Base-by-base conservation (phyloP, 1,140 invertebrate genomes). In the Drosophila ananassae region DNA sequence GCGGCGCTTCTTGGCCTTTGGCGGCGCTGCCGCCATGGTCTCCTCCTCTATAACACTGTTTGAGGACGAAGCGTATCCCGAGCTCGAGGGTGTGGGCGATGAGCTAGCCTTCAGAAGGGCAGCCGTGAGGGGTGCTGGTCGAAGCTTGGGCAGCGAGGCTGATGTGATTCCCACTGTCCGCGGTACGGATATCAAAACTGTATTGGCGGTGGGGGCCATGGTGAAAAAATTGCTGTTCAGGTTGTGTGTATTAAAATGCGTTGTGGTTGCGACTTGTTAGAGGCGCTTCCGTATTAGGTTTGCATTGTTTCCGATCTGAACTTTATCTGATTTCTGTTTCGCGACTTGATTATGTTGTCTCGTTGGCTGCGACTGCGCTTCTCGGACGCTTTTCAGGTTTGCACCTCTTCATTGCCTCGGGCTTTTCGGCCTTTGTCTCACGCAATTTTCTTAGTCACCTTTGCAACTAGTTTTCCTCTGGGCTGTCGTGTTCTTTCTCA, bases 1-100 rank as follows among this genome's bases (percentile, higher is more conserved):
- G 17, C 95, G 93, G 37, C 96, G 93, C 90, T 96, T 96, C 78
- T 96, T 95, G 3, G 93, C 93, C 62, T 93, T 92, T 2, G 72
- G 56, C 8, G 73, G 51, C 25, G 63, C 37, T 17, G 57, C 2
- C 17, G 22, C 17, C 66, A 76, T 24, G 9, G 39, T 30, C 5
- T 84, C 82, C 37, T 85, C 79, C 8, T 89, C 79, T 22, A 39
- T 56, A 22, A 68, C 67, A 21, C 52, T 74, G 25, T 79, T 74
- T 21, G 74, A 68, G 0, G 77, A 79, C 22, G 77, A 79, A 7
- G 74, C 69, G 48, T 85, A 85, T 7, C 77, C 80, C 7, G 85
- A 90, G 32, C 77, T 89, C 17, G 73, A 92, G 87, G 50, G 58
- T 32, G 92, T 87, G 28, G 91, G 82, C 25, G 93, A 91, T 50